Conservation (phyloP, 1,140 invertebrate genomes). For the Neodiprion pinetum region DNA sequence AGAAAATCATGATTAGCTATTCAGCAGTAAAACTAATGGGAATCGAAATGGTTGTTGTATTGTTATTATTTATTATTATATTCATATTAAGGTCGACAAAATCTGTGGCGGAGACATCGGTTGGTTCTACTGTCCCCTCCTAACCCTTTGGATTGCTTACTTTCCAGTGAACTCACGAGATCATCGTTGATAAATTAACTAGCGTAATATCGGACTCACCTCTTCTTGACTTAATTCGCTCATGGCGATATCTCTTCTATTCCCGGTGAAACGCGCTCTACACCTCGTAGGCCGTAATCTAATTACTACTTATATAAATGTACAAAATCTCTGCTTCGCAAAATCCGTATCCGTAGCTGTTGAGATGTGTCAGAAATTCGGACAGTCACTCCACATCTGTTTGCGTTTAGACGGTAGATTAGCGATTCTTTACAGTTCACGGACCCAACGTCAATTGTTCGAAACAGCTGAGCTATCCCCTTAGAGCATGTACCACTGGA, state of each 20-base stretch:
- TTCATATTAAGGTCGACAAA: conserved; percentile 14
- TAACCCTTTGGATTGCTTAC: background rate
- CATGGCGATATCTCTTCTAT: conserved; percentile 58
- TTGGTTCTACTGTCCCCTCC: conserved; percentile 17
- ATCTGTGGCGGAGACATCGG: background rate
- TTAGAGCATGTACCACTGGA: no score
- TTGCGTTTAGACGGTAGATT: conserved; percentile 12
- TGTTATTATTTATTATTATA: conserved; percentile 16
- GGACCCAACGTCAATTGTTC: conserved; percentile 39
- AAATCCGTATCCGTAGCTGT: background rate
- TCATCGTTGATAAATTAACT: conserved; percentile 13
- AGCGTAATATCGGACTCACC: conserved; percentile 60
- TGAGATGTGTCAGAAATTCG: conserved; percentile 51
- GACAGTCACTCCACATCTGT: conserved; percentile 56
- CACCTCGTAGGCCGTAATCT: background rate
- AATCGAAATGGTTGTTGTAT: no score
- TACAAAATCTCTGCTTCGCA: conserved; percentile 5
- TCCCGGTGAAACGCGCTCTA: background rate
- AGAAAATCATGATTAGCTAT: no score
- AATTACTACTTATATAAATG: conserved; percentile 22
- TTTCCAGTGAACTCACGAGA: background rate
- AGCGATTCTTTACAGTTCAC: conserved; percentile 19
- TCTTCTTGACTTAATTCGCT: conserved; percentile 79
- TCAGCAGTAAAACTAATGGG: no score
- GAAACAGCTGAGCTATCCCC: conserved; percentile 51